Evolutionary conservation across 2,797 vertebrate genomes (phyloP).

Genomic region (Furcifer pardalis): DNA sequence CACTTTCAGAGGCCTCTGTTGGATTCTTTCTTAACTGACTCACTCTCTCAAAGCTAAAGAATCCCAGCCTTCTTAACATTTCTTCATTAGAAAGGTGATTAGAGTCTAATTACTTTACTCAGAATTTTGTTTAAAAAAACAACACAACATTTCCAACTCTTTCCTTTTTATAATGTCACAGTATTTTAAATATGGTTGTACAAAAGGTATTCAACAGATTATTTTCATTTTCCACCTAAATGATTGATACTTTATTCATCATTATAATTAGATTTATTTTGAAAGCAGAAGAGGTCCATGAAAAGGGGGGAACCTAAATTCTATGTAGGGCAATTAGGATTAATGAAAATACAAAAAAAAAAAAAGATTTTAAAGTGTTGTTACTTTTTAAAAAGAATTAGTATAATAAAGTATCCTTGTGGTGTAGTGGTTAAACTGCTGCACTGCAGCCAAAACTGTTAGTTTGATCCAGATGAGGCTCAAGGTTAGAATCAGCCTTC

Average conservation of each 20-base stretch:
- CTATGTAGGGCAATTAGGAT: not conserved
- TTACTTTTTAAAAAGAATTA: not conserved
- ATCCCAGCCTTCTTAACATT: not conserved
- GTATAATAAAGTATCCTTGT: too few species aligned
- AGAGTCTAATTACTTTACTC: not conserved
- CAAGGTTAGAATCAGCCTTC: too few species aligned
- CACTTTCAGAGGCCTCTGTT: too few species aligned
- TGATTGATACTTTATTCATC: not conserved
- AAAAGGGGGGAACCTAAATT: not conserved
- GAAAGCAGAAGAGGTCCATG: not conserved
- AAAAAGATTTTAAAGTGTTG: too few species aligned
- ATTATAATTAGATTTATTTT: too few species aligned
- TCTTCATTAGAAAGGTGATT: not conserved
- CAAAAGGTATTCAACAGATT: too few species aligned
- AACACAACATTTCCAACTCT: too few species aligned
- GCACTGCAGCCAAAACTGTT: too few species aligned
- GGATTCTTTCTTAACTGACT: not conserved
- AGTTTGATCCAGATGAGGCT: too few species aligned
- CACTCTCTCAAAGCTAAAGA: not conserved
- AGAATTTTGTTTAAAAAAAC: not conserved
- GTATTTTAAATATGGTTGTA: not conserved
- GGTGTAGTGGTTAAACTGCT: too few species aligned
- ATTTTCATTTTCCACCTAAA: too few species aligned
- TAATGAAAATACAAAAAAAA: not conserved
- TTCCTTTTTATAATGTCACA: not conserved